These are phyloP conservation scores for Chascanopsetta lugubris DNA, from an alignment of 2,113 vertebrate genomes.

Conservation along the genomic window DNA sequence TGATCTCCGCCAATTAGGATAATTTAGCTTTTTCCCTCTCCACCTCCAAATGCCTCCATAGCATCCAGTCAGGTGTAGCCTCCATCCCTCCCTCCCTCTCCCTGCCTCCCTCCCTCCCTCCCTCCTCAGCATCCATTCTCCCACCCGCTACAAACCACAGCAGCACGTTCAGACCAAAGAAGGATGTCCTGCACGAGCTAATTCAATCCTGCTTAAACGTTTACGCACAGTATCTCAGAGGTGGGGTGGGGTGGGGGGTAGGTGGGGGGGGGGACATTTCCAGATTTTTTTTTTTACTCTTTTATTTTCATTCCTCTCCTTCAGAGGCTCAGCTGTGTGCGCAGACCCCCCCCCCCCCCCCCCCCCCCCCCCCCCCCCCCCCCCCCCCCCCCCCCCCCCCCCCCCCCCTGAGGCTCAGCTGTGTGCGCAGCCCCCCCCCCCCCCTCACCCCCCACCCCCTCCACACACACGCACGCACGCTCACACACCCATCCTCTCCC, in stretches of 20 bases:
- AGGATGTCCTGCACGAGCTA: constrained; percentile 53
- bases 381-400: constrained; percentile 47
- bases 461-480: too few relatives aligned
- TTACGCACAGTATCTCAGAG: constrained; percentile 22
- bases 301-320: too few relatives aligned
- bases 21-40: constrained; percentile 49
- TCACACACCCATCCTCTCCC: too few relatives aligned
- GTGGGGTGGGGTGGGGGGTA: too few relatives aligned
- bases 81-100: constrained; percentile 48
- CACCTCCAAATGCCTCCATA: constrained; percentile 49
- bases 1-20: constrained; percentile 75
- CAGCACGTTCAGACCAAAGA: constrained; percentile 37
- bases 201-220: constrained; percentile 32
- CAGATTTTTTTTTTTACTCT: background rate
- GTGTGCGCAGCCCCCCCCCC: constrained; percentile 7
- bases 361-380: background rate
- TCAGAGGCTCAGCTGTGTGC: constrained; percentile 49
- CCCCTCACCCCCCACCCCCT: background rate
- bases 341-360: background rate
- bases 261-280: too few relatives aligned
- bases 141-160: constrained; percentile 48
- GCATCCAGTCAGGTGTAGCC: constrained; percentile 68
- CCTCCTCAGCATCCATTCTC: constrained; percentile 47
- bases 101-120: constrained; percentile 15
- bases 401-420: constrained; percentile 82